phyloP scores from a whole-genome alignment of 2,797 vertebrate species.

The Scyliorhinus canicula region DNA sequence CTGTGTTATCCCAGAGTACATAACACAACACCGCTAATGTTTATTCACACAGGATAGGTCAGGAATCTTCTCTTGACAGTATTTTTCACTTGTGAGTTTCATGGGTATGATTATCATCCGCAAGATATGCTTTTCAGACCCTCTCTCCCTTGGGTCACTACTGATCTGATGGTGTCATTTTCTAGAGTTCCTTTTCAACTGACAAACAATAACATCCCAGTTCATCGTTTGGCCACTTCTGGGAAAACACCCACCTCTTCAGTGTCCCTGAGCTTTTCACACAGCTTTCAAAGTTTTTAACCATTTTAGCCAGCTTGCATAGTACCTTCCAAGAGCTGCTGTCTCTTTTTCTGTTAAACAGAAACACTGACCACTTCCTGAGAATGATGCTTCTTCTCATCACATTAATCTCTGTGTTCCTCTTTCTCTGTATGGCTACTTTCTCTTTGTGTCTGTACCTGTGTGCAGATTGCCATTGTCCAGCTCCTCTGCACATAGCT shows the following conservation, averaged over 20 bases:
- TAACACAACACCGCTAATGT: too few species aligned
- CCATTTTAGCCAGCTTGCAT: neutral
- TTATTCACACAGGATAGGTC: neutral
- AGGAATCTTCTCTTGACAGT: neutral
- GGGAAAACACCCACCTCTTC: neutral
- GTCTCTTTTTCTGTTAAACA: neutral
- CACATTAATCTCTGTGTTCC: neutral
- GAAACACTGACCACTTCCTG: neutral
- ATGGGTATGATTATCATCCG: neutral
- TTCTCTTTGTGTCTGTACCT: neutral
- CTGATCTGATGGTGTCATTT: neutral
- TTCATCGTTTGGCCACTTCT: neutral
- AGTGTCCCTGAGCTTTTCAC: neutral
- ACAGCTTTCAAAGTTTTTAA: neutral
- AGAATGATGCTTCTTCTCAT: neutral
- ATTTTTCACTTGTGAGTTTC: neutral
- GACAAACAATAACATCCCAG: neutral
- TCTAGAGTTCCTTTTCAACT: neutral
- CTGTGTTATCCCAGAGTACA: too few species aligned
- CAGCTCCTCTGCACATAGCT: neutral
- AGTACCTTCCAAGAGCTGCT: neutral
- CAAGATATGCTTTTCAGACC: neutral
- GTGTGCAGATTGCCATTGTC: neutral
- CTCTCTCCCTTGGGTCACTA: neutral
- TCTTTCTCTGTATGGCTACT: neutral